A percentile compares a stretch with the other conserved stretches of the same genome.
phyloP scores from a whole-genome alignment of 2,888 invertebrate species.

The Agrotis puta region DNA sequence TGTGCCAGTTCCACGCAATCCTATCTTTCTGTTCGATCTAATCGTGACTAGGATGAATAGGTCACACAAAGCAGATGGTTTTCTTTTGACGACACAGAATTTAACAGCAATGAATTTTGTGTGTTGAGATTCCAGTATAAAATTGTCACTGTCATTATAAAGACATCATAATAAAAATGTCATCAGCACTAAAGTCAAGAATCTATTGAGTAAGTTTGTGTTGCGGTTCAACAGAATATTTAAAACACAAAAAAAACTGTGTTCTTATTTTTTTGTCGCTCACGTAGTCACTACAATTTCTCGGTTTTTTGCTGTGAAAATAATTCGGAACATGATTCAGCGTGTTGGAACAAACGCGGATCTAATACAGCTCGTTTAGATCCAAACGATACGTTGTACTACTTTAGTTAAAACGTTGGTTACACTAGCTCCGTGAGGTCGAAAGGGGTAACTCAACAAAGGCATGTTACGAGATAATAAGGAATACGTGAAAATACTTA shows the following conservation, averaged over 20 bases:
- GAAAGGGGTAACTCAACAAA: neutral
- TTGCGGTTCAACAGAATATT: slow-evolving; percentile 19
- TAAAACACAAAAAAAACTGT: slow-evolving; percentile 28
- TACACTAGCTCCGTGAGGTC: neutral
- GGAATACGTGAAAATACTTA: too few species aligned
- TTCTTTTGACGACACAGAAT: too few species aligned
- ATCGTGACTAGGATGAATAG: too few species aligned
- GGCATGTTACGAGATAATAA: neutral
- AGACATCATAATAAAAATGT: slow-evolving; percentile 12
- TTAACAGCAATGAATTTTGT: too few species aligned
- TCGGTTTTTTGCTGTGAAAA: slow-evolving; percentile 26
- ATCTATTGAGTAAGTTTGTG: slow-evolving; percentile 18
- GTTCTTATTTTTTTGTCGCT: slow-evolving; percentile 13
- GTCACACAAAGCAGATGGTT: too few species aligned
- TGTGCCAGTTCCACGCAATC: too few species aligned
- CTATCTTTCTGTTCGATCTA: too few species aligned
- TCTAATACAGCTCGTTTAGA: slow-evolving; percentile 52
- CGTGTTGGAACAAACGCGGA: slow-evolving; percentile 26
- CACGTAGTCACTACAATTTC: slow-evolving; percentile 4
- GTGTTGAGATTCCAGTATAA: too few species aligned
- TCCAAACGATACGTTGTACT: slow-evolving; percentile 48
- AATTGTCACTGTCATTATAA: slow-evolving; percentile 27
- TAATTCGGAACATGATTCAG: slow-evolving; percentile 49
- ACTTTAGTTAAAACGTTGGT: slow-evolving; percentile 21
- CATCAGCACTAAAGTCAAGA: slow-evolving; percentile 22